Evolutionary conservation across 2,888 invertebrate species (phyloP).

Genomic region (Limnephilus lunatus): DNA sequence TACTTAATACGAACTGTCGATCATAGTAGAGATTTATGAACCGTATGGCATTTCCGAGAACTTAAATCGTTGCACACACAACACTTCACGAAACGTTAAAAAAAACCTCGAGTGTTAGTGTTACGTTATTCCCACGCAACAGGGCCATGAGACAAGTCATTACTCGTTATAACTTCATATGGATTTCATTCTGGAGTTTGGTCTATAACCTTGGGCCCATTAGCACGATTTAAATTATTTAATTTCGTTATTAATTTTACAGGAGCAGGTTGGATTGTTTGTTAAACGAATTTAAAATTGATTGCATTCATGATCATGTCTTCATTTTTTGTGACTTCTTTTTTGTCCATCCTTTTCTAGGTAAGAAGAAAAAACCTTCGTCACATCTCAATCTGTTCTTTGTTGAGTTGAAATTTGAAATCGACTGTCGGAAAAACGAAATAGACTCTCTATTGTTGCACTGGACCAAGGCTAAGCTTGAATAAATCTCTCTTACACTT

Average conservation of each 20-base stretch:
- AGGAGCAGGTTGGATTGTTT: background rate
- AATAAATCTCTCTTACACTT: constrained; percentile 27
- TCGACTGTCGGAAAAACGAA: background rate
- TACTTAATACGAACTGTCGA: background rate
- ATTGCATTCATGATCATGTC: background rate
- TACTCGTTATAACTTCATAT: background rate
- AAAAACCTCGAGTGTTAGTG: background rate
- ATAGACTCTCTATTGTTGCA: background rate
- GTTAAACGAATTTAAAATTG: background rate
- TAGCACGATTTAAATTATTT: background rate
- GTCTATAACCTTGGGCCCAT: background rate
- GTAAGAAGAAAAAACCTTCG: background rate
- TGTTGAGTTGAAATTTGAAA: constrained; percentile 17
- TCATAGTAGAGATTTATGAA: background rate
- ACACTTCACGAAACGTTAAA: background rate
- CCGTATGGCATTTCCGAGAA: background rate
- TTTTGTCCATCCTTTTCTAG: background rate
- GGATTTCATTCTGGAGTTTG: background rate
- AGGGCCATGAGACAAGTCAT: background rate
- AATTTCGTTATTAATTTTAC: background rate
- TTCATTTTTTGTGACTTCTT: background rate
- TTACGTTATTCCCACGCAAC: background rate
- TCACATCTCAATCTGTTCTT: constrained; percentile 16
- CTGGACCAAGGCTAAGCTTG: constrained; percentile 10
- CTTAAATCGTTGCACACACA: background rate